These are phyloP conservation scores for Linurgus olivaceus DNA, from an alignment of 2,797 vertebrate genomes.

Conservation along the genomic window DNA sequence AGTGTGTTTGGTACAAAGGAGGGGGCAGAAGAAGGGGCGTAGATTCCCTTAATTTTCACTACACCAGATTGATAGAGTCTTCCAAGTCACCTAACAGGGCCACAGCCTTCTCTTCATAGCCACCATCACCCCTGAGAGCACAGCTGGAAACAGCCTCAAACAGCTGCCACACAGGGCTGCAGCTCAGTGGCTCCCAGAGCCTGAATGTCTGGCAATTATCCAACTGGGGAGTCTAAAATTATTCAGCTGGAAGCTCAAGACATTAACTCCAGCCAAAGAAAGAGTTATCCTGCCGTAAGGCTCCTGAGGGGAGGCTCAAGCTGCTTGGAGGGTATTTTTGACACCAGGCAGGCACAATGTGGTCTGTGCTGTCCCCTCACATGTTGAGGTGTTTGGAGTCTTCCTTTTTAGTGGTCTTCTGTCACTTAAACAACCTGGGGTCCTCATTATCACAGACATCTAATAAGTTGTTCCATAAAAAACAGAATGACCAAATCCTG, in stretches of 20 bases:
- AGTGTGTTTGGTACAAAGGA: background rate
- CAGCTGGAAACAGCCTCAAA: background rate
- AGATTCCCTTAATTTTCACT: background rate
- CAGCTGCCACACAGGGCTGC: background rate
- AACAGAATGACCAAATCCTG: background rate
- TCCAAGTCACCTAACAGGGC: accelerated
- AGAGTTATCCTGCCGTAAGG: background rate
- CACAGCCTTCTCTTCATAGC: background rate
- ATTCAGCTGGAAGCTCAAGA: background rate
- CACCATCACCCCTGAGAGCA: background rate
- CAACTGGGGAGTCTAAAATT: background rate
- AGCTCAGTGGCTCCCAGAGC: background rate
- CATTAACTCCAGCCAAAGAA: background rate
- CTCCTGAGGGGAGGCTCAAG: background rate
- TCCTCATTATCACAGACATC: background rate
- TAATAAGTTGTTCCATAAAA: background rate
- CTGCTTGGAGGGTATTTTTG: background rate
- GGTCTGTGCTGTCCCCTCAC: background rate
- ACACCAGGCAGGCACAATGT: background rate
- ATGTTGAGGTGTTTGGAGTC: background rate
- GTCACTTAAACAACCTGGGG: background rate
- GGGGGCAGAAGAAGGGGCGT: accelerated
- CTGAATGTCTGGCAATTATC: background rate
- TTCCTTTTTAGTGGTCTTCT: background rate
- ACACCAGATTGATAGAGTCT: background rate